Evolutionary conservation across 2,888 invertebrate species (phyloP).

Genomic region (Synergus laeviventris): DNA sequence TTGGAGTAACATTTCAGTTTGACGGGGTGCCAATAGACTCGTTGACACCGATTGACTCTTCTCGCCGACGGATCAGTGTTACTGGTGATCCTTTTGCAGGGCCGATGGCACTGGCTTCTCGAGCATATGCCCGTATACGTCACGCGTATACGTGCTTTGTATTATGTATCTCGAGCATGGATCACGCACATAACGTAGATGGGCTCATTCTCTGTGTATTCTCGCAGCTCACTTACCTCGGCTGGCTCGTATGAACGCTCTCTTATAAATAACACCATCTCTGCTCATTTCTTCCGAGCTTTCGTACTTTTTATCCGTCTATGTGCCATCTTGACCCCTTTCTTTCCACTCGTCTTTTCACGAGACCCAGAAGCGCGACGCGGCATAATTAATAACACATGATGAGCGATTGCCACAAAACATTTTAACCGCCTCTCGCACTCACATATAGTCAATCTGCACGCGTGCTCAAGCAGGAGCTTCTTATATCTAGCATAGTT

Average conservation of each 20-base stretch:
- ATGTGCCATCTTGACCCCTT: constrained; percentile 42
- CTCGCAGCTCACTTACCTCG: constrained; percentile 54
- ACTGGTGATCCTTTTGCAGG: constrained; percentile 34
- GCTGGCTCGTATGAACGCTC: constrained; percentile 46
- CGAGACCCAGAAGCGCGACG: constrained; percentile 55
- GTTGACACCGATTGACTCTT: constrained; percentile 39
- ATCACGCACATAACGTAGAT: constrained; percentile 60
- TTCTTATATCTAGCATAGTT: no score
- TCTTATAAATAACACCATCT: constrained; percentile 75
- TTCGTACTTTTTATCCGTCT: constrained; percentile 63
- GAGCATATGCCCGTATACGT: constrained; percentile 49
- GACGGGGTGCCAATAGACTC: constrained; percentile 37
- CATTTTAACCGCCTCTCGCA: constrained; percentile 46
- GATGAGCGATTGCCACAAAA: constrained; percentile 72
- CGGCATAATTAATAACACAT: constrained; percentile 75
- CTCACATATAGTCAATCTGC: constrained; percentile 48
- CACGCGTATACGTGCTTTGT: constrained; percentile 54
- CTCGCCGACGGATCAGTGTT: constrained; percentile 28
- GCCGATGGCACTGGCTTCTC: constrained; percentile 28
- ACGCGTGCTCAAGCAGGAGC: constrained; percentile 40
- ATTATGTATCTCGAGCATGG: constrained; percentile 64
- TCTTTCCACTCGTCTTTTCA: constrained; percentile 41
- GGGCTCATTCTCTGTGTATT: constrained; percentile 48
- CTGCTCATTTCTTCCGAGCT: constrained; percentile 66
- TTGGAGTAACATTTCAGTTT: constrained; percentile 29